Evolutionary conservation across 2,888 invertebrate genomes (phyloP), one percentile per base, ranked within the genome.

Genomic region (Drosophila mettleri): DNA sequence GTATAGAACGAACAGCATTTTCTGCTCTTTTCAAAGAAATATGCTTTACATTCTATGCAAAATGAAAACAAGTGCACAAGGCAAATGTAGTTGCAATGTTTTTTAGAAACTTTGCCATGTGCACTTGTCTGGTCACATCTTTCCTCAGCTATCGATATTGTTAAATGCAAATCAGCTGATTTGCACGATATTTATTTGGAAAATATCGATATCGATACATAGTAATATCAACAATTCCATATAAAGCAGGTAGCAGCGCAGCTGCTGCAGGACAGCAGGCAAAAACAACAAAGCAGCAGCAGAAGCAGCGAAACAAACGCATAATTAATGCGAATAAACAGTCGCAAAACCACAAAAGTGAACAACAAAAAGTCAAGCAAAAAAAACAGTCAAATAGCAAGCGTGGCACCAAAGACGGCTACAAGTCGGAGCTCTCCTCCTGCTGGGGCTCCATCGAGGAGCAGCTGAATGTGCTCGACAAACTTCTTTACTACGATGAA

Each of bases 371-470:
- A 38, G 64, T 69, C 10, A 80, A 65, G 36, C 63, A 62, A 22
- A 69, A 74, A 49, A 65, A 76, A 64, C 64, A 75, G 51, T 67
- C 41, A 12, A 10, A 69, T 41, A 45, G 45, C 38, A 73, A 82
- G 55, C 83, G 67, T 60, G 67, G 49, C 64, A 31, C 29, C 36
- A n/a, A 20, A 49, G 49, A 41, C 58, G 68, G 34, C 43, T 53
- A 41, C 63, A 82, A 82, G 62, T 91, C 91, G 34, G 87, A 86
- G 66, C 79, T 90, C 59, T 92, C 91, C 27, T 91, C 91, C 52
- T 88, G 91, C 74, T 91, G 91, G 91, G 78, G 91, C 72, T 92
- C 92, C 61, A 91, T 91, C 43, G 91, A 91, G 71, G 91, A 91
- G 46, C 91, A 89, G 73, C 67, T 91, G 31, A 89, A 91, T 80